Conservation (phyloP, 2,797 vertebrate species). For the Sebastes oblongus region DNA sequence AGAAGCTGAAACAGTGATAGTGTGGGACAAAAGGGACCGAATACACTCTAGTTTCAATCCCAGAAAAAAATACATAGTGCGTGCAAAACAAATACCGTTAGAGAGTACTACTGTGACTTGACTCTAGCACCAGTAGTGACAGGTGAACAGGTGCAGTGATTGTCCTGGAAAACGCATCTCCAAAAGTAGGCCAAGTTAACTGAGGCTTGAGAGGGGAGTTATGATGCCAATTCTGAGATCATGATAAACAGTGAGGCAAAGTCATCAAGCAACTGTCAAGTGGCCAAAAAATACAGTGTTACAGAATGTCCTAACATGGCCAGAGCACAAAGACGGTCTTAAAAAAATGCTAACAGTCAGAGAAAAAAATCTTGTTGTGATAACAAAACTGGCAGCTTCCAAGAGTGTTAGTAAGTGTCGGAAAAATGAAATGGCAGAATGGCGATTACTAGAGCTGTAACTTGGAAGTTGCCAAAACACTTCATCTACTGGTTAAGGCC, state of each 20-base stretch:
- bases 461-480: not conserved
- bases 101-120: not conserved
- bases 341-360: not conserved
- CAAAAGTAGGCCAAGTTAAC: slow-evolving; percentile 18
- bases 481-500: not conserved
- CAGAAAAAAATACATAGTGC: not conserved
- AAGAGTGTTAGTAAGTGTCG: not conserved
- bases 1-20: not conserved
- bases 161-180: slow-evolving; percentile 4
- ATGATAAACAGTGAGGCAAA: not conserved
- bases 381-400: not conserved
- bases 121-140: not conserved
- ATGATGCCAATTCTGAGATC: slow-evolving; percentile 2
- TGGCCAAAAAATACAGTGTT: not conserved
- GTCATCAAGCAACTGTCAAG: slow-evolving; percentile 4
- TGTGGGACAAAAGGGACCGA: not conserved
- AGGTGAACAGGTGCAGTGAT: slow-evolving; percentile 6
- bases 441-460: not conserved
- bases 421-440: slow-evolving; percentile 6
- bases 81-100: slow-evolving; percentile 1
- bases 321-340: not conserved
- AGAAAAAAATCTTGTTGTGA: not conserved
- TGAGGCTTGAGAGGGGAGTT: not conserved
- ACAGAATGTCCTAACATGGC: not conserved
- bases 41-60: not conserved